Percentiles rank a stretch among this genome's conserved stretches.
Evolutionary conservation across 1,140 invertebrate genomes (phyloP).

Genomic region (Dendroctonus valens): DNA sequence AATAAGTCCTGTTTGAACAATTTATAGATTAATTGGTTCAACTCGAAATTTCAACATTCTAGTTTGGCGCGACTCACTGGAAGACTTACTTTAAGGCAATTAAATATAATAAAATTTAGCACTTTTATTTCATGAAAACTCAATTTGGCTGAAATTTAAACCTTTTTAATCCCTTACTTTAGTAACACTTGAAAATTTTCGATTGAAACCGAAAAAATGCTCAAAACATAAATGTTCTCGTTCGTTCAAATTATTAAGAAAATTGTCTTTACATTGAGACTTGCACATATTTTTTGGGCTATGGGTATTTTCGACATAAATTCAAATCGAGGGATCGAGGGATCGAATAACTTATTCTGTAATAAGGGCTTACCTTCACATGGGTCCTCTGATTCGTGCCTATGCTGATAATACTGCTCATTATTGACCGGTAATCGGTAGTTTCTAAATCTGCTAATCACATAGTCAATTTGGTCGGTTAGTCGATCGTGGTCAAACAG

Average conservation of each 20-base stretch:
- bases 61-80: too few species aligned
- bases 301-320: neutral
- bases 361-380: constrained; percentile 15
- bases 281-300: neutral
- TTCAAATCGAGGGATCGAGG: neutral
- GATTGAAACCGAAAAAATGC: neutral
- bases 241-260: too few species aligned
- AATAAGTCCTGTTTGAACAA: too few species aligned
- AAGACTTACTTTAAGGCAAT: too few species aligned
- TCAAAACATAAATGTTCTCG: neutral
- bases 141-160: too few species aligned
- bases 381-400: neutral
- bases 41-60: too few species aligned
- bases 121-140: too few species aligned
- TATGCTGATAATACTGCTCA: constrained; percentile 14
- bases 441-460: constrained; percentile 10
- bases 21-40: too few species aligned
- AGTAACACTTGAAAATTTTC: neutral
- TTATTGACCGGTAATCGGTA: constrained; percentile 1
- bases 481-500: constrained; percentile 6
- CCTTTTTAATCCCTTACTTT: too few species aligned
- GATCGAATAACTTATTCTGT: neutral
- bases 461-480: constrained; percentile 10
- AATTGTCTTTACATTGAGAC: neutral
- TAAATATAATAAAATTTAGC: too few species aligned